These are phyloP conservation scores for Macrocentrus cingulum DNA, from an alignment of 1,140 invertebrate species.

Conservation along the genomic window DNA sequence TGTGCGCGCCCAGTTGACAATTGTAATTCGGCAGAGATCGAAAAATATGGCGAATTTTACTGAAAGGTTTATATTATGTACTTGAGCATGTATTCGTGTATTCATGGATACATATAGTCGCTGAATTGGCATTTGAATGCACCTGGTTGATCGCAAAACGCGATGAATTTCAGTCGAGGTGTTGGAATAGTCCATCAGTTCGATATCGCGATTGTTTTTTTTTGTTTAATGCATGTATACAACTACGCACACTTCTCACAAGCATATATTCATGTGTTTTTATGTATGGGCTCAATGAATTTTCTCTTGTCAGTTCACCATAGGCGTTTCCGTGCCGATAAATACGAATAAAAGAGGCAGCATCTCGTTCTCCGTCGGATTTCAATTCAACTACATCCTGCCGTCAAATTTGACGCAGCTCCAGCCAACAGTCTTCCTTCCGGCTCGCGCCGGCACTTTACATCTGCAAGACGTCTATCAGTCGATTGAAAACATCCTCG, in stretches of 20 bases:
- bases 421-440: conserved; percentile 38
- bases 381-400: conserved; percentile 53
- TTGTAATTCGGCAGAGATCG: background rate
- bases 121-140: conserved; percentile 24
- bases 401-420: conserved; percentile 53
- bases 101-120: conserved; percentile 12
- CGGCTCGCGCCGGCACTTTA: conserved; percentile 40
- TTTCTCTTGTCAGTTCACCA: conserved; percentile 41
- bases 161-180: background rate
- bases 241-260: background rate
- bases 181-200: background rate
- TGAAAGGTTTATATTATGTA: background rate
- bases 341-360: conserved; percentile 44
- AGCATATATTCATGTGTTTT: background rate
- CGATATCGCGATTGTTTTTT: background rate
- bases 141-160: too few relatives aligned
- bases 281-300: background rate
- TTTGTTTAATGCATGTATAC: background rate
- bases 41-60: conserved; percentile 1
- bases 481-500: conserved; percentile 44
- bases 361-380: conserved; percentile 43
- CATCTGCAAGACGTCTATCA: conserved; percentile 47
- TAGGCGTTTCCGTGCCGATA: conserved; percentile 48
- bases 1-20: background rate
- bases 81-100: background rate